Evolutionary conservation across 2,888 invertebrate genomes (phyloP), one percentile per base, ranked within the genome.

Genomic region (Eurytoma californica): DNA sequence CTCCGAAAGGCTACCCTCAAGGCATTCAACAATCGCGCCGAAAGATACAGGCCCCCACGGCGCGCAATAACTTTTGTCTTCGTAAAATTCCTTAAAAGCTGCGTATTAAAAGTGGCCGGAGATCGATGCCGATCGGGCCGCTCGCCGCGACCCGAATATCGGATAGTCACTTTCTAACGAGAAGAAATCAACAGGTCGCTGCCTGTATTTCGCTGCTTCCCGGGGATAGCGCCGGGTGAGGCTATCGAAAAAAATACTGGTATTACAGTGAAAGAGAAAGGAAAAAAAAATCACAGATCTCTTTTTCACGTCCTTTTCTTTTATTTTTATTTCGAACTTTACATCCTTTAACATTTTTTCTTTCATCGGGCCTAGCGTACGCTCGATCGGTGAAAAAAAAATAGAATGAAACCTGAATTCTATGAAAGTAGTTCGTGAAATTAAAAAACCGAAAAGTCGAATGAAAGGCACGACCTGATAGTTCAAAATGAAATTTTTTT

Each of bases 121-220:
- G 60, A 67, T 39, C 24, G 60, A 70, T 57, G 57, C 12, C 30
- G 47, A 76, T 69, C 69, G 69, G 58, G 39, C 47, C 16, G n/a
- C 3, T 30, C 47, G n/a, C 51, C 51, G 30, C 73, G 68, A 80
- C 68, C 77, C 69, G 69, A 80, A 77, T 80, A 66, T 77, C 28
- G 14, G 16, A 55, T 24, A 65, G 69, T 65, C 66, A 74, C 80
- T 80, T 80, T 80, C 80, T 80, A 80, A 66, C 74, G 47, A 72
- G 67, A 74, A 67, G 70, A 70, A 77, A 72, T 47, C 67, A 74
- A 68, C 70, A 30, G 39, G 60, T 30, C 14, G 70, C 14, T 51
- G 16, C 7, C 16, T 55, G n/a, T 28, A 63, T 63, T 30, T 39
- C n/a, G 16, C 30, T 20, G 20, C 39, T 39, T 39, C 39, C 9